phyloP scores from a whole-genome alignment of 2,113 vertebrate species.

The Brachypodius melanocephalos region DNA sequence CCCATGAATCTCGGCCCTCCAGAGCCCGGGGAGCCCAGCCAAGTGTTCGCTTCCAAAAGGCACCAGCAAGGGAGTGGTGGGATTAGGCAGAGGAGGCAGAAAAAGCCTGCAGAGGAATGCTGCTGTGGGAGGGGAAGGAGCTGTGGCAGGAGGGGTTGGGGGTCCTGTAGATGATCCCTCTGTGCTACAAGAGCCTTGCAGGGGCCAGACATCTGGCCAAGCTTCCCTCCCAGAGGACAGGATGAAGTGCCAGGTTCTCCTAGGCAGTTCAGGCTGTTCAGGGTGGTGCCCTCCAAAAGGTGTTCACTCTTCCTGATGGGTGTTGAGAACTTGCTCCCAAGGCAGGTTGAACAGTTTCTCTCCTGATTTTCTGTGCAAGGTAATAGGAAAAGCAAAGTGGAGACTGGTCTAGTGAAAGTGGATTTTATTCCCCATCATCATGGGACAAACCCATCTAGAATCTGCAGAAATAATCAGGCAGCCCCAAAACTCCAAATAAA shows the following conservation, averaged over 20 bases:
- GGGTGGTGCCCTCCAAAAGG: not conserved
- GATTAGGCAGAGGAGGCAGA: not conserved
- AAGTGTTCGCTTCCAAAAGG: not conserved
- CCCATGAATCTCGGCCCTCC: not conserved
- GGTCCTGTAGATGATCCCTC: rapidly evolving
- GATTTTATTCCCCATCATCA: not conserved
- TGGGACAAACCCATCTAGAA: not conserved
- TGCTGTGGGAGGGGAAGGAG: not conserved
- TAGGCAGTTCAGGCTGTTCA: not conserved
- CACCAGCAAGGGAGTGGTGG: not conserved
- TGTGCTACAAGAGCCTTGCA: not conserved
- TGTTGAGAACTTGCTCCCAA: not conserved
- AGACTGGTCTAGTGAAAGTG: not conserved
- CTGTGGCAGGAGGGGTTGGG: not conserved
- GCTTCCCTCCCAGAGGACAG: rapidly evolving
- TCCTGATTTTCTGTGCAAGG: not conserved
- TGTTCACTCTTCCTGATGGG: not conserved
- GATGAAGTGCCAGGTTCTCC: not conserved
- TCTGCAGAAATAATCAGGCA: not conserved
- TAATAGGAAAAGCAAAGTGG: not conserved
- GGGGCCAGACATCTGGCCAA: rapidly evolving
- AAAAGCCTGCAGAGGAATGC: not conserved
- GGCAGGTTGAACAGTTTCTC: not conserved
- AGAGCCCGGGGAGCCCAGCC: not conserved
- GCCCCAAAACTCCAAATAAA: not conserved